Percentiles rank a stretch among this genome's conserved stretches.
Evolutionary conservation across 2,113 vertebrate species (phyloP).

Genomic region (Talpa occidentalis): DNA sequence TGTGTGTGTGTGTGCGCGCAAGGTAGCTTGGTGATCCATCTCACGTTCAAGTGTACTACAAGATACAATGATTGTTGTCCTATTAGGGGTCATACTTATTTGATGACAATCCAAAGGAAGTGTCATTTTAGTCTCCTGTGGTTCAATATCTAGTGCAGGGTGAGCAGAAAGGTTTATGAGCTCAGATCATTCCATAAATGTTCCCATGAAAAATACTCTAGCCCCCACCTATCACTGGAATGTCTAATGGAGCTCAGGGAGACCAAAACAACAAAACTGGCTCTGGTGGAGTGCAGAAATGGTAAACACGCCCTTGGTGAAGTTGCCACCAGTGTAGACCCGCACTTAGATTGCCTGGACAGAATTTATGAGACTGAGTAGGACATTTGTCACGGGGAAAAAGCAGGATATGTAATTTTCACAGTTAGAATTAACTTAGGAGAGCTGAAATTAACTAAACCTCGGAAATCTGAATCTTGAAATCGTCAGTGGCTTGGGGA

Average conservation of each 20-base stretch:
- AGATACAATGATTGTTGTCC: not conserved
- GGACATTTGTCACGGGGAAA: not conserved
- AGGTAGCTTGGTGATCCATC: not conserved
- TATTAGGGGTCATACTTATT: not conserved
- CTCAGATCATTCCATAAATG: not conserved
- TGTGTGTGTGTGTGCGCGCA: not conserved
- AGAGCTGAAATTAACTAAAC: slow-evolving; percentile 68
- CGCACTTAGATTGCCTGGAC: not conserved
- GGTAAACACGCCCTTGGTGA: not conserved
- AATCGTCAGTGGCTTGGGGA: slow-evolving; percentile 45
- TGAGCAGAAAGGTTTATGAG: slow-evolving; percentile 5
- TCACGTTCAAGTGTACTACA: not conserved
- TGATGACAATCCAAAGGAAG: not conserved
- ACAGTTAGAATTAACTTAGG: slow-evolving; percentile 75
- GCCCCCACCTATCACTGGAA: not conserved
- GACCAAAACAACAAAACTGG: slow-evolving; percentile 15
- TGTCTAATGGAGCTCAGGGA: not conserved
- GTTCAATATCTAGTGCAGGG: not conserved
- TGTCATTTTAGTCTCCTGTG: not conserved
- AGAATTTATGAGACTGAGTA: not conserved
- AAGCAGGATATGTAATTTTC: slow-evolving; percentile 67
- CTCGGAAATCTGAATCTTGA: slow-evolving; percentile 58
- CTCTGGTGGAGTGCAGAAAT: not conserved
- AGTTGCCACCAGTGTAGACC: not conserved
- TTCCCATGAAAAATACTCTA: not conserved